Conservation (phyloP, 1,140 invertebrate species). For the Trichonephila clavata region DNA sequence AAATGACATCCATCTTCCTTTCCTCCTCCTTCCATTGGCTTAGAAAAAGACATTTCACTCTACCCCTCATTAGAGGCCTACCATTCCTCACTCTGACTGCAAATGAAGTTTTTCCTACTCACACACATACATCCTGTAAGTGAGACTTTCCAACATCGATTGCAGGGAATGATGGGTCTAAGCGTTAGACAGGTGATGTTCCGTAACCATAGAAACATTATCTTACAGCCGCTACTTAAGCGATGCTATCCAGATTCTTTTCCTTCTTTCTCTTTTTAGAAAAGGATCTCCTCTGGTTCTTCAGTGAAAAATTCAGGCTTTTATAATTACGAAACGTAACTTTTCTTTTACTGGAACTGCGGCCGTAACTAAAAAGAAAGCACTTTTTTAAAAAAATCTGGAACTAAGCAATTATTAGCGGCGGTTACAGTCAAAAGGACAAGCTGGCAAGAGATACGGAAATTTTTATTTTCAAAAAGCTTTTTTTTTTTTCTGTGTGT, state of each 20-base stretch:
- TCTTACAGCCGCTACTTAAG: slow-evolving; percentile 44
- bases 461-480: neutral
- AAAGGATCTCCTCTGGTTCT: neutral
- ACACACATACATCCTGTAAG: neutral
- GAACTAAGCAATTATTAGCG: slow-evolving; percentile 1
- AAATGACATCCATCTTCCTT: neutral
- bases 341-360: neutral
- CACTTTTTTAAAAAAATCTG: neutral
- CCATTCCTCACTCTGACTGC: neutral
- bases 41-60: slow-evolving; percentile 18
- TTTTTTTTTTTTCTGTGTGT: neutral
- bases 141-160: slow-evolving; percentile 31
- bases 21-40: neutral
- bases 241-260: slow-evolving; percentile 8
- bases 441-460: neutral
- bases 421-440: neutral
- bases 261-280: neutral
- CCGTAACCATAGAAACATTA: slow-evolving; percentile 43
- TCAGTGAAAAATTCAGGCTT: neutral
- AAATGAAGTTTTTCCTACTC: slow-evolving; percentile 31
- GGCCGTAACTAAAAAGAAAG: neutral
- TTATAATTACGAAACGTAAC: neutral
- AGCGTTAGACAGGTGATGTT: slow-evolving; percentile 40
- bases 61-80: neutral
- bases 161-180: slow-evolving; percentile 14